These are phyloP conservation scores for Pelobates fuscus DNA, from an alignment of 2,113 vertebrate species.

Conservation along the genomic window DNA sequence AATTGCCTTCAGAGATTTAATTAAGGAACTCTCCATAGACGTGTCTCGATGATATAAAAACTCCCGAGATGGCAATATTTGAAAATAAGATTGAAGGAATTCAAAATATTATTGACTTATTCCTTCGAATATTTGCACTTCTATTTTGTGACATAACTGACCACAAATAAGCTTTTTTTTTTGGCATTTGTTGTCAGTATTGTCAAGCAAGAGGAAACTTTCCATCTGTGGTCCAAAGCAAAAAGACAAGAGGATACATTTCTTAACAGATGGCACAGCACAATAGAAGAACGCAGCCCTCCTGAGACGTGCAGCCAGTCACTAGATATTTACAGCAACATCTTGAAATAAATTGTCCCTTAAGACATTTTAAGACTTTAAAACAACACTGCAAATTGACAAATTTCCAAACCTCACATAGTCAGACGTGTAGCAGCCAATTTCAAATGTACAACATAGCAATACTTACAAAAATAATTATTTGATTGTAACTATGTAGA, in stretches of 20 bases:
- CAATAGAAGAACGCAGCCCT: conserved; percentile 53
- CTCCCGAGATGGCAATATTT: neutral
- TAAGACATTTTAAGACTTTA: conserved; percentile 57
- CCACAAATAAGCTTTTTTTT: conserved; percentile 60
- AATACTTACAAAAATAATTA: too few relatives aligned
- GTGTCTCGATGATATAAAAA: neutral
- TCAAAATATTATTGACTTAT: conserved; percentile 1
- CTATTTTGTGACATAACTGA: conserved; percentile 52
- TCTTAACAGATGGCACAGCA: conserved; percentile 68
- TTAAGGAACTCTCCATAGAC: conserved; percentile 28
- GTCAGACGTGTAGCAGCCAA: neutral
- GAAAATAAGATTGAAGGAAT: neutral
- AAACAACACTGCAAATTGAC: conserved; percentile 24
- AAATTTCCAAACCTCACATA: conserved; percentile 33
- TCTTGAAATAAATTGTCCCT: conserved; percentile 69
- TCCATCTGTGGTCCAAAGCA: conserved; percentile 67
- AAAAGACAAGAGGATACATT: conserved; percentile 64
- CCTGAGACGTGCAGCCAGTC: conserved; percentile 64
- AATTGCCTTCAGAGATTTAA: conserved; percentile 34
- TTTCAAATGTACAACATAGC: conserved; percentile 24
- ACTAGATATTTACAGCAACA: conserved; percentile 67
- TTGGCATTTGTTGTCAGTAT: conserved; percentile 70
- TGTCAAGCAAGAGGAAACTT: conserved; percentile 59
- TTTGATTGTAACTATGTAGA: conserved; percentile 9
- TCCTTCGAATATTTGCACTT: conserved; percentile 17